phyloP scores from a whole-genome alignment of 2,797 vertebrate species.

The Gambelia wislizenii region DNA sequence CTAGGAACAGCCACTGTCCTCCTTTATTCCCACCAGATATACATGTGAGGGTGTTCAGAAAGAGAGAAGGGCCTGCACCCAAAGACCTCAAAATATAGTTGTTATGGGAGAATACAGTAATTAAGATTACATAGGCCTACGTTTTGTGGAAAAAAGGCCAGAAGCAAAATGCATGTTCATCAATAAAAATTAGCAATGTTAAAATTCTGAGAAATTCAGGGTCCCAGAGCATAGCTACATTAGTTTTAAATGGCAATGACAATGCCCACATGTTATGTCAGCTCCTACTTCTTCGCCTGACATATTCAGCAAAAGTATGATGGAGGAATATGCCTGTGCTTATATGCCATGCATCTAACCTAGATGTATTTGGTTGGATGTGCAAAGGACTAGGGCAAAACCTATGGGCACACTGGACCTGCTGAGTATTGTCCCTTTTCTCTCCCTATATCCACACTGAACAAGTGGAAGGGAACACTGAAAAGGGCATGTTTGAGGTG shows the following conservation, averaged over 20 bases:
- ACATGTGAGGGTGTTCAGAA: too few relatives aligned
- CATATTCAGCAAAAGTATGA: not conserved
- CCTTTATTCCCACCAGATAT: too few relatives aligned
- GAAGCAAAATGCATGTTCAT: too few relatives aligned
- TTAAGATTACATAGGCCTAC: too few relatives aligned
- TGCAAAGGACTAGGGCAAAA: not conserved
- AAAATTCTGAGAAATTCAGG: slow-evolving; percentile 2
- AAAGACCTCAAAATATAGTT: too few relatives aligned
- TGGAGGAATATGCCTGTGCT: not conserved
- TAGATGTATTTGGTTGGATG: not conserved
- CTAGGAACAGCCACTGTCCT: too few relatives aligned
- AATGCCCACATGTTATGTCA: not conserved
- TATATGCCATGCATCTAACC: not conserved
- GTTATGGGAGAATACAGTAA: too few relatives aligned
- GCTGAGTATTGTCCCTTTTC: not conserved
- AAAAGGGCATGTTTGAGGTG: not conserved
- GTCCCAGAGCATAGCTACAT: not conserved
- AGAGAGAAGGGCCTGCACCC: too few relatives aligned
- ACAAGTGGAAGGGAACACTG: not conserved
- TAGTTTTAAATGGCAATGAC: not conserved
- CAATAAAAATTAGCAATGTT: not conserved
- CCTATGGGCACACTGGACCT: not conserved
- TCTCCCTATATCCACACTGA: not conserved
- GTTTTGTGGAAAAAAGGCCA: too few relatives aligned
- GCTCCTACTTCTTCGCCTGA: not conserved